Percentiles rank a stretch among this genome's conserved stretches.
Conservation (phyloP, 2,797 vertebrate genomes). For the Lycodopsis pacificus region DNA sequence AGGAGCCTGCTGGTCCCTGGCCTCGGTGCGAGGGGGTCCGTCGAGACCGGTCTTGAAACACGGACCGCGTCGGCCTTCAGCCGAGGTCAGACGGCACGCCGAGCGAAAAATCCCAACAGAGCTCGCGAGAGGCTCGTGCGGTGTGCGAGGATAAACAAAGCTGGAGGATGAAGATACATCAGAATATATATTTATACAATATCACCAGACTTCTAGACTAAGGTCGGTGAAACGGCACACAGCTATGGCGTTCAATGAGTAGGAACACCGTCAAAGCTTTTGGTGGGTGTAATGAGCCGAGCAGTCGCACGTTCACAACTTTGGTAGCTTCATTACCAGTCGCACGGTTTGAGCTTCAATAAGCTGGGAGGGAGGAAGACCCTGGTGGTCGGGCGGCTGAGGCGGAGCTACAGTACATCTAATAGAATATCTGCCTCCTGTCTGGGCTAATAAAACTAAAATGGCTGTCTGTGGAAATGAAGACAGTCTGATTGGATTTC, state of each 20-base stretch:
- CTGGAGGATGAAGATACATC: too few species aligned
- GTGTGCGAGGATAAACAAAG: too few species aligned
- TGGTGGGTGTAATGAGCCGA: neutral
- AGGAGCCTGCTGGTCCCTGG: too few species aligned
- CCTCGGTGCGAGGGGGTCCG: too few species aligned
- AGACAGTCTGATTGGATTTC: conserved; percentile 81
- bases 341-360: conserved; percentile 16
- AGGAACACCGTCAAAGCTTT: neutral
- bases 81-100: too few species aligned
- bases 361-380: neutral
- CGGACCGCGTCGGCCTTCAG: too few species aligned
- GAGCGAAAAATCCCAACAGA: too few species aligned
- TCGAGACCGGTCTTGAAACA: too few species aligned
- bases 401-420: conserved; percentile 52
- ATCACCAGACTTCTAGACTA: too few species aligned
- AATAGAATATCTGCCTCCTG: conserved; percentile 73
- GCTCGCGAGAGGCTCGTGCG: too few species aligned
- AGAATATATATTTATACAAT: too few species aligned
- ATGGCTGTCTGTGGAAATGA: conserved; percentile 81
- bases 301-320: neutral
- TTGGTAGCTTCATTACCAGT: neutral
- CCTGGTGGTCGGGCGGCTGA: conserved; percentile 28
- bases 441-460: conserved; percentile 77
- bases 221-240: neutral
- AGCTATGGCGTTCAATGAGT: neutral